These are phyloP conservation scores for Podocnemis expansa DNA, from an alignment of 2,113 vertebrate genomes.

Conservation along the genomic window DNA sequence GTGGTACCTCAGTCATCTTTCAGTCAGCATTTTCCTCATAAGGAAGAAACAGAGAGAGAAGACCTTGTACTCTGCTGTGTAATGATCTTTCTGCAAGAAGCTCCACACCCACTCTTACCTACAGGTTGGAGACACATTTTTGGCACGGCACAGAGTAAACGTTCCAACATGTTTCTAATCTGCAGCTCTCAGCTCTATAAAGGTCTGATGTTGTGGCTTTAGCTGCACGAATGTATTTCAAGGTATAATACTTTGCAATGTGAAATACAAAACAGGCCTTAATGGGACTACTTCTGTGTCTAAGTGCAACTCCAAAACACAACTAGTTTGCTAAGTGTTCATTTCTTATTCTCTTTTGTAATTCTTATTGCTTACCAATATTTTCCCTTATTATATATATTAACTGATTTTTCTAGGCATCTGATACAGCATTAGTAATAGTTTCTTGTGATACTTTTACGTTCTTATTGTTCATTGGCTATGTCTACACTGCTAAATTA, in stretches of 20 bases:
- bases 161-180: constrained; percentile 88
- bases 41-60: constrained; percentile 2
- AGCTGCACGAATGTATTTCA: constrained; percentile 76
- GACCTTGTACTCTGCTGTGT: constrained; percentile 23
- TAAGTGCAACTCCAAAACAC: too few species aligned
- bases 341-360: neutral
- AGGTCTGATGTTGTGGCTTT: constrained; percentile 81
- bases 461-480: neutral
- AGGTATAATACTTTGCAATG: constrained; percentile 38
- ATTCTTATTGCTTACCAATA: neutral
- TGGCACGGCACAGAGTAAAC: constrained; percentile 83
- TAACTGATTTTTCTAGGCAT: neutral
- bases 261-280: constrained; percentile 35
- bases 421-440: neutral
- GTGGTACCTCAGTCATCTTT: neutral
- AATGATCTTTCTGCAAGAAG: constrained; percentile 68
- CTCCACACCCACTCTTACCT: constrained; percentile 77
- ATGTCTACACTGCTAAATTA: too few species aligned
- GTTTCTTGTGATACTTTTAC: neutral
- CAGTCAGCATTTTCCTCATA: neutral
- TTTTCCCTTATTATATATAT: neutral
- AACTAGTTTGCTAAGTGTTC: neutral
- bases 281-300: too few species aligned
- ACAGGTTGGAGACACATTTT: constrained; percentile 85
- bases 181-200: constrained; percentile 77